phyloP scores from a whole-genome alignment of 1,140 invertebrate species.

The Drosophila tani region DNA sequence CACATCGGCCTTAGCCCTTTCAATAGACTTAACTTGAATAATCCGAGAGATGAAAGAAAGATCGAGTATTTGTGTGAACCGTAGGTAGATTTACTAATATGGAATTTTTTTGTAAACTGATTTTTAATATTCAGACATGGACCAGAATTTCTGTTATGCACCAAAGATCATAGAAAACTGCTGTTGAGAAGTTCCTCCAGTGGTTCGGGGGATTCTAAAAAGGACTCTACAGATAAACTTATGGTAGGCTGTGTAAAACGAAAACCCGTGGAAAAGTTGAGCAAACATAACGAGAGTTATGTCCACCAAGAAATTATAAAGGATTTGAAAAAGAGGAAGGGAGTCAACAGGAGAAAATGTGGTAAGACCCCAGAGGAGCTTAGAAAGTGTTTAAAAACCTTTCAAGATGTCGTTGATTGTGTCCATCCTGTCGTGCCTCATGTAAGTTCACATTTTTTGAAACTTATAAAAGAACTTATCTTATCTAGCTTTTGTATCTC shows the following conservation, averaged over 20 bases:
- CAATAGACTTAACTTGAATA: neutral
- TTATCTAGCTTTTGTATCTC: neutral
- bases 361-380: conserved; percentile 6
- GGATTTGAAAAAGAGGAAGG: neutral
- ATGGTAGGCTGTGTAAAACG: neutral
- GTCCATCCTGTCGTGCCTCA: conserved; percentile 26
- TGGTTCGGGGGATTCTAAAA: neutral
- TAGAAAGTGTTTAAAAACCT: conserved; percentile 10
- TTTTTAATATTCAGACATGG: too few relatives aligned
- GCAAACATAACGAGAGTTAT: neutral
- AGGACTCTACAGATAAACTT: neutral
- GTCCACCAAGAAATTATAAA: neutral
- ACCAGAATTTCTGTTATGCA: neutral
- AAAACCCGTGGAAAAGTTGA: neutral
- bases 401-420: conserved; percentile 41
- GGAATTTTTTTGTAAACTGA: neutral
- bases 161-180: neutral
- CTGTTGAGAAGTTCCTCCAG: neutral
- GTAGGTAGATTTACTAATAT: neutral
- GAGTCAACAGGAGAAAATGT: conserved; percentile 1
- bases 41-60: neutral
- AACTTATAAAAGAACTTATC: neutral
- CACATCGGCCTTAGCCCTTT: neutral
- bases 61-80: neutral
- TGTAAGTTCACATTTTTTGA: conserved; percentile 21